Evolutionary conservation across 92 coral and sea anemone species (phyloP), one percentile per base, ranked within the genome.

Genomic region (Palythoa grandiflora): DNA sequence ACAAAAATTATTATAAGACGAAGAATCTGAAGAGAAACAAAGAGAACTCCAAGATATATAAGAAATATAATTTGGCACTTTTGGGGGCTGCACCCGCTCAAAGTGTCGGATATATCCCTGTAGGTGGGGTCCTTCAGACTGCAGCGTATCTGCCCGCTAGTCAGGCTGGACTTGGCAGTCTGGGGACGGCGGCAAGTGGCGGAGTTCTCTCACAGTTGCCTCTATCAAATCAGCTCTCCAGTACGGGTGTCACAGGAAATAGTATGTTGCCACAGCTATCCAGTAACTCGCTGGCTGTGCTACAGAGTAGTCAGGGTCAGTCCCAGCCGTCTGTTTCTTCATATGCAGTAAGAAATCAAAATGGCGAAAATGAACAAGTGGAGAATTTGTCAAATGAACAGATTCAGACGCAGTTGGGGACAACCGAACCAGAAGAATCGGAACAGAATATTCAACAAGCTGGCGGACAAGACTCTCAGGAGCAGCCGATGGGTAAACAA

Each of bases 31-130:
- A 44, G 60, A 81, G 66, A 48, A 40, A 11, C 1, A 65, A 81
- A 5, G 38, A 12, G 11, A 61, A 60, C 40, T 81, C 74, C 17
- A 81, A 81, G 35, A 37, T 81, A 74, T 81, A 81, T 47, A 81
- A 81, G 75, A 81, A 81, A 20, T 81, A 81, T 35, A 81, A 81
- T 6, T 81, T 81, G 61, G 75, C 75, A 44, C 86, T 81, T 15
- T 35, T 81, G n/a, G 86, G 86, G 13, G 86, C 75, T 13, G 86
- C 66, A 66, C 86, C 86, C 2, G 75, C 86, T 20, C 75, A 65
- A 21, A 7, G 75, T 8, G 44, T 81, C 36, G 86, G 75, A 0
- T 81, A 81, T 81, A 2, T 66, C 19, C 86, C 86, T 13, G 40
- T 81, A 6, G 63, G 60, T 5, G 60, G 86, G 19, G 68, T 36